Percentiles rank a stretch among this genome's conserved stretches.
These are phyloP conservation scores for Dryoscopus gambensis DNA, from an alignment of 2,113 vertebrate species.

Conservation along the genomic window DNA sequence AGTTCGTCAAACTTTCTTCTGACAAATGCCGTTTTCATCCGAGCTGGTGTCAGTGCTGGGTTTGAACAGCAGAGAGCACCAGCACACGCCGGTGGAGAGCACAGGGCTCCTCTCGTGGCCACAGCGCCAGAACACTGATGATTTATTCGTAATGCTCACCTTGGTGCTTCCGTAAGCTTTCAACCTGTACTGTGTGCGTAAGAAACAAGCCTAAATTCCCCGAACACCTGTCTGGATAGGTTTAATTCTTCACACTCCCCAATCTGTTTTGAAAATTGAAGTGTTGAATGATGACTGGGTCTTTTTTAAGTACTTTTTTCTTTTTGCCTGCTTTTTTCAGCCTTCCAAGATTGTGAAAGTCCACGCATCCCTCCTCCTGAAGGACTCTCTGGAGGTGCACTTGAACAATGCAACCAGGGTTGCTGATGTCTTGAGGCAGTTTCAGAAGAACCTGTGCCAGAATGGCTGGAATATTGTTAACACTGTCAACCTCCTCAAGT, in stretches of 20 bases:
- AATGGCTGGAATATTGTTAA: conserved; percentile 66
- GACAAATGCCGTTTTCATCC: background rate
- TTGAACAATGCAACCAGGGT: conserved; percentile 75
- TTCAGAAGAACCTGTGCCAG: conserved; percentile 72
- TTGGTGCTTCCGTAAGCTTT: background rate
- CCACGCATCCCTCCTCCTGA: conserved; percentile 72
- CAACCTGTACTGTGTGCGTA: too few species aligned
- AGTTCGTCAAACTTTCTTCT: background rate
- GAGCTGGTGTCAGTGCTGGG: background rate
- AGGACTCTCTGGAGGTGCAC: conserved; percentile 76
- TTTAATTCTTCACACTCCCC: background rate
- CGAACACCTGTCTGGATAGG: background rate
- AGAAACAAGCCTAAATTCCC: background rate
- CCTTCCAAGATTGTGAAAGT: conserved; percentile 79
- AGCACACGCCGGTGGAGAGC: background rate
- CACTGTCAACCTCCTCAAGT: conserved; percentile 58
- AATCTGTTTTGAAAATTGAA: background rate
- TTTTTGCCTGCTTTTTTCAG: conserved; percentile 38
- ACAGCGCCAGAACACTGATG: rapidly evolving
- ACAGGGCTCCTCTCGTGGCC: background rate
- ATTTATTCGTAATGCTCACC: background rate
- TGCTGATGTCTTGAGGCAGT: conserved; percentile 79
- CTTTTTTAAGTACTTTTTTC: background rate
- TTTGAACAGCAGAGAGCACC: conserved; percentile 57
- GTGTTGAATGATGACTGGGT: background rate